Evolutionary conservation across 92 coral and sea anemone species (phyloP).

Genomic region (Siderastrea siderea): DNA sequence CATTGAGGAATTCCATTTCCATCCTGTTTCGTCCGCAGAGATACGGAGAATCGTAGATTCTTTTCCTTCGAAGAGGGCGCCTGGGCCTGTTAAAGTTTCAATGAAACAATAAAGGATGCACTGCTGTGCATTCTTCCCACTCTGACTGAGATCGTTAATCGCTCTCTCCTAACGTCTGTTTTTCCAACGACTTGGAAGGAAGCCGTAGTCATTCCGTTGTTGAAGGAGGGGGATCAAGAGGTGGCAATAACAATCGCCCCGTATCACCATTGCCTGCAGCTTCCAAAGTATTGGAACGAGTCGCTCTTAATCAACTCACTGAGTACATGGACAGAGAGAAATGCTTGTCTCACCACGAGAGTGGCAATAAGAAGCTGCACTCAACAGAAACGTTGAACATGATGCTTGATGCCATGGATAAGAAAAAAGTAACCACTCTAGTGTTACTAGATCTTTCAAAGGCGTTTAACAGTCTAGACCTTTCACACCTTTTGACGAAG

Average conservation of each 20-base stretch:
- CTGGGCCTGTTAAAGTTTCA: too few relatives aligned
- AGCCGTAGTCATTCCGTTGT: not conserved
- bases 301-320: not conserved
- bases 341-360: not conserved
- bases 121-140: not conserved
- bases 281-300: not conserved
- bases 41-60: too few relatives aligned
- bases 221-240: not conserved
- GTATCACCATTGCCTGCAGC: not conserved
- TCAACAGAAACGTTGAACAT: not conserved
- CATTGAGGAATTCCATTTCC: too few relatives aligned
- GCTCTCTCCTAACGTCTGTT: not conserved
- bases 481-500: too few relatives aligned
- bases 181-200: conserved; percentile 10
- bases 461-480: too few relatives aligned
- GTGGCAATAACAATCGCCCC: not conserved
- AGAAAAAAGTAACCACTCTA: not conserved
- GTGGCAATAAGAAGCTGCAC: not conserved
- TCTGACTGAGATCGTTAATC: not conserved
- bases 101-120: too few relatives aligned
- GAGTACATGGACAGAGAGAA: not conserved
- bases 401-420: not conserved
- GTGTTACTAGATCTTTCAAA: too few relatives aligned
- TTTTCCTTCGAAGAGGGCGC: too few relatives aligned
- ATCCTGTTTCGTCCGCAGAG: too few relatives aligned